Percentiles rank a stretch among this genome's conserved stretches.
Conservation (phyloP, 2,797 vertebrate genomes). For the Adelosebastes latens region DNA sequence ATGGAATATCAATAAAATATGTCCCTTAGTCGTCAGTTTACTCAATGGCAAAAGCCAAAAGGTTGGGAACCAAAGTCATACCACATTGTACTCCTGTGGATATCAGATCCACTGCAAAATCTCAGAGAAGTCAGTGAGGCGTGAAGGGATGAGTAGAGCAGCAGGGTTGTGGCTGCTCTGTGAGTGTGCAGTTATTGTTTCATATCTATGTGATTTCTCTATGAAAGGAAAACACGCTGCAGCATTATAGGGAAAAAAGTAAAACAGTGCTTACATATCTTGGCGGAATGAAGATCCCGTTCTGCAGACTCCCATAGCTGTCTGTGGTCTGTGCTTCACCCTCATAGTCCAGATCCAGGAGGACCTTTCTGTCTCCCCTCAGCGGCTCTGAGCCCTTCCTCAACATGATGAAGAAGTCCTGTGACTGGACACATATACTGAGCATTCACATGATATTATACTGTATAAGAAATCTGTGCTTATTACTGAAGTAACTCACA, state of each 20-base stretch:
- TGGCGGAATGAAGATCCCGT: conserved; percentile 76
- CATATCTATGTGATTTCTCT: neutral
- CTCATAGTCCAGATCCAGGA: conserved; percentile 77
- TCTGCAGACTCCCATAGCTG: conserved; percentile 80
- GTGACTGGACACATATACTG: neutral
- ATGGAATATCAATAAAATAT: no score
- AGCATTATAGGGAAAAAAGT: neutral
- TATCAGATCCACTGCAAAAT: conserved; percentile 22
- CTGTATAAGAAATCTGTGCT: neutral
- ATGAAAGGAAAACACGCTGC: neutral
- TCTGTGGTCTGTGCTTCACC: conserved; percentile 70
- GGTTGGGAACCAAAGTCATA: neutral
- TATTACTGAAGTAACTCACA: conserved; percentile 16
- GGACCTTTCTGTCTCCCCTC: conserved; percentile 79
- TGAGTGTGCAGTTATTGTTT: conserved; percentile 1
- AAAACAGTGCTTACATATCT: conserved; percentile 77
- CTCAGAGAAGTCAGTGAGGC: conserved; percentile 32
- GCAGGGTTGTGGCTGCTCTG: neutral
- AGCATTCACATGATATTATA: conserved; percentile 2
- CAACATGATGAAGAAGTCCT: conserved; percentile 66
- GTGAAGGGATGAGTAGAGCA: conserved; percentile 13
- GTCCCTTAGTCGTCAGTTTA: no score
- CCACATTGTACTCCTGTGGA: neutral
- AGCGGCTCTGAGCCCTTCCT: conserved; percentile 74
- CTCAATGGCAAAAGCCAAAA: neutral